Evolutionary conservation across 1,140 invertebrate species (phyloP).

Genomic region (Ruditapes philippinarum): DNA sequence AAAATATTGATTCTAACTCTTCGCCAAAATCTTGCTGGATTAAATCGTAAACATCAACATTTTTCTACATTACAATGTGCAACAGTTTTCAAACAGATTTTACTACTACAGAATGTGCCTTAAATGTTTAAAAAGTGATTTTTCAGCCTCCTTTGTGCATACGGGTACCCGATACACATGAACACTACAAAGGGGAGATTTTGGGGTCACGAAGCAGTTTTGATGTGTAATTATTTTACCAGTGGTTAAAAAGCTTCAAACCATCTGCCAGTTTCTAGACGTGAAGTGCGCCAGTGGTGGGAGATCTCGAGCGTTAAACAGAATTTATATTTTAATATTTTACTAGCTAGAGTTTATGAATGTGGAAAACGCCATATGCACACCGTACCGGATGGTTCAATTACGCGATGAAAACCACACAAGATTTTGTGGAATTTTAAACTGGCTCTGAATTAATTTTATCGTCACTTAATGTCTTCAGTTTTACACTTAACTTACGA

Average conservation of each 20-base stretch:
- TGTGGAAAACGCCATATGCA: constrained; percentile 59
- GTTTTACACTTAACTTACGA: constrained; percentile 23
- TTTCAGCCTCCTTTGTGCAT: constrained; percentile 61
- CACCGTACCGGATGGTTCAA: constrained; percentile 64
- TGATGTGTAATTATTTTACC: constrained; percentile 63
- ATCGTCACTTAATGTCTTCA: constrained; percentile 30
- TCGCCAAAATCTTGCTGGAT: not conserved
- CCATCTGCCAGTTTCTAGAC: constrained; percentile 56
- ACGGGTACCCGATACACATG: constrained; percentile 40
- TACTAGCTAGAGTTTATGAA: constrained; percentile 46
- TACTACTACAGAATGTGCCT: not conserved
- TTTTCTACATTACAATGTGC: not conserved
- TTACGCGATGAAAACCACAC: constrained; percentile 62
- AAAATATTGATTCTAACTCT: no score
- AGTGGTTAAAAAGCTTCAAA: not conserved
- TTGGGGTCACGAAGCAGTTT: constrained; percentile 25
- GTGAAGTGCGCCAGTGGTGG: constrained; percentile 40
- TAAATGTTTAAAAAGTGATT: not conserved
- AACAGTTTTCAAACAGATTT: constrained; percentile 36
- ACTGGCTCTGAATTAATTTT: constrained; percentile 2
- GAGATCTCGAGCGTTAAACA: constrained; percentile 57
- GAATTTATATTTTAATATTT: constrained; percentile 70
- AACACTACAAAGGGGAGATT: constrained; percentile 59
- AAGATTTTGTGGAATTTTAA: constrained; percentile 28
- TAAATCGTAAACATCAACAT: not conserved